Evolutionary conservation across 2,888 invertebrate species (phyloP).

Genomic region (Bibio marci): DNA sequence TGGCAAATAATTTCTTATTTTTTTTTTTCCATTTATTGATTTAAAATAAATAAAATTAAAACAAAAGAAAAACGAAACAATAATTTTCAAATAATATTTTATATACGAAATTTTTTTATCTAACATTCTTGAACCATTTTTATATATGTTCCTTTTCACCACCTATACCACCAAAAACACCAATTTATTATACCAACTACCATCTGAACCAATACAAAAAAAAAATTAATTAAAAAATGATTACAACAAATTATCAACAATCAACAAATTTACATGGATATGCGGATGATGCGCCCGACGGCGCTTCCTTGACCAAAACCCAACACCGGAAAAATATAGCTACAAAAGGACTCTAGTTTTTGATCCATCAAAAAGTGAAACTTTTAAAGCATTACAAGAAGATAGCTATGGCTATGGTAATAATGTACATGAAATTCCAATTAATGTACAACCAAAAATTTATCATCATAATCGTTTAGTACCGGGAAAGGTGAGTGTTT

Average conservation of each 20-base stretch:
- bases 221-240: neutral
- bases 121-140: slow-evolving; percentile 4
- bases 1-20: no score
- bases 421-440: slow-evolving; percentile 47
- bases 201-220: neutral
- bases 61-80: no score
- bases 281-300: neutral
- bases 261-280: neutral
- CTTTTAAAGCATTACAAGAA: slow-evolving; percentile 74
- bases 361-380: slow-evolving; percentile 79
- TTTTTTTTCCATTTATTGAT: no score
- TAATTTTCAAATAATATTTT: no score
- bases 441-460: slow-evolving; percentile 57
- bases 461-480: slow-evolving; percentile 40
- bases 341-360: slow-evolving; percentile 56
- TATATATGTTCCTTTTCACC: neutral
- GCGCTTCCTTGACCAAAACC: neutral
- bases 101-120: no score
- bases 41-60: no score
- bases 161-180: neutral
- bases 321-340: slow-evolving; percentile 18
- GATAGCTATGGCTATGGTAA: slow-evolving; percentile 41
- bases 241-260: neutral
- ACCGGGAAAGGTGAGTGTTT: slow-evolving; percentile 37
- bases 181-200: no score